Evolutionary conservation across 1,140 invertebrate genomes (phyloP).

Genomic region (Elysia chlorotica): DNA sequence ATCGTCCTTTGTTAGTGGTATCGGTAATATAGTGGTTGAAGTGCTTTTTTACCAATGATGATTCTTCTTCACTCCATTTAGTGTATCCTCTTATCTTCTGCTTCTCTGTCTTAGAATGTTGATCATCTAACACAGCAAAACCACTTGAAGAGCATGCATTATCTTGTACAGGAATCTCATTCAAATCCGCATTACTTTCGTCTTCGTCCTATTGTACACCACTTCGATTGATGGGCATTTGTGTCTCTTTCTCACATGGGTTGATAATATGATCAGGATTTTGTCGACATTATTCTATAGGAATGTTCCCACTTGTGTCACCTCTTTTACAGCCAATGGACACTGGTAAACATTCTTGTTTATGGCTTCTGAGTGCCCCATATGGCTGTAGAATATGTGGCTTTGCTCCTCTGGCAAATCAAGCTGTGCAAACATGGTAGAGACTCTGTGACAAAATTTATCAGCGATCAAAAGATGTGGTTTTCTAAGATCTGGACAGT

Average conservation of each 20-base stretch:
- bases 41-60: not conserved
- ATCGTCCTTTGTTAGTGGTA: not conserved
- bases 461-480: slow-evolving; percentile 22
- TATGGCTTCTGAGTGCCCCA: slow-evolving; percentile 27
- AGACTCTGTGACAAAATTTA: slow-evolving; percentile 24
- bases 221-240: not conserved
- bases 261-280: not conserved
- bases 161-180: not conserved
- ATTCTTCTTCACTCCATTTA: not conserved
- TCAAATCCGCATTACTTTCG: not conserved
- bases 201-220: not conserved
- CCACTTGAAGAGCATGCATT: not conserved
- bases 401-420: slow-evolving; percentile 25
- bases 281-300: not conserved
- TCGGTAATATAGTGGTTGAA: not conserved
- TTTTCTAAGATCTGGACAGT: slow-evolving; percentile 5
- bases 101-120: not conserved
- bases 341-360: slow-evolving; percentile 33
- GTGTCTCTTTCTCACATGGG: not conserved
- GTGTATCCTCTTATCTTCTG: not conserved
- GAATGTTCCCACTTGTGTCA: slow-evolving; percentile 24
- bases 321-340: slow-evolving; percentile 22
- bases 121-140: not conserved
- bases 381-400: slow-evolving; percentile 25
- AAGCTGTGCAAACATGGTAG: slow-evolving; percentile 25